Conservation (phyloP, 2,113 vertebrate genomes). For the Phyllopteryx taeniolatus region DNA sequence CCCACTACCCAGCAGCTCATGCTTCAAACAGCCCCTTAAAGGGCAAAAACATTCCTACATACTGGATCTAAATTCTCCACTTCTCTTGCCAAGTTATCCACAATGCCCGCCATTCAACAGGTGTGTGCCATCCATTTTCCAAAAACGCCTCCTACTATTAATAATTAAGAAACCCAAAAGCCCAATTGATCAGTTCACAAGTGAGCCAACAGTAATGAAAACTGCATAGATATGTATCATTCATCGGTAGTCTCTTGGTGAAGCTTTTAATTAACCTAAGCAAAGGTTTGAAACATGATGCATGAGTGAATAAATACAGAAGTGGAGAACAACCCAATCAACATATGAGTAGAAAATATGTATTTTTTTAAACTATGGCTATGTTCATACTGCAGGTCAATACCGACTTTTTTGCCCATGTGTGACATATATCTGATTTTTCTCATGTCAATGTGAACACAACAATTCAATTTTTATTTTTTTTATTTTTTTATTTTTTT, state of each 20-base stretch:
- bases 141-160: constrained; percentile 32
- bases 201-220: constrained; percentile 43
- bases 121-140: constrained; percentile 40
- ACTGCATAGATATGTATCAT: constrained; percentile 40
- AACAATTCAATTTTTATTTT: too few relatives aligned
- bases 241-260: constrained; percentile 44
- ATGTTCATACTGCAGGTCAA: too few relatives aligned
- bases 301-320: constrained; percentile 28
- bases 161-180: constrained; percentile 43
- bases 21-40: constrained; percentile 32
- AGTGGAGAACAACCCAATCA: not conserved
- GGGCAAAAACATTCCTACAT: constrained; percentile 32
- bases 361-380: not conserved
- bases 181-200: constrained; percentile 58
- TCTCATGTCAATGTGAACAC: too few relatives aligned
- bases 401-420: too few relatives aligned
- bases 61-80: constrained; percentile 20
- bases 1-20: constrained; percentile 17
- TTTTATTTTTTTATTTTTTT: too few relatives aligned
- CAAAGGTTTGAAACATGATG: constrained; percentile 42
- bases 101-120: constrained; percentile 37
- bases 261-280: constrained; percentile 53
- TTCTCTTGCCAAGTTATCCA: constrained; percentile 35
- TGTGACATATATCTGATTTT: too few relatives aligned
- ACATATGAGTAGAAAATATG: not conserved